A percentile compares a stretch with the other conserved stretches of the same genome.
Evolutionary conservation across 1,140 invertebrate genomes (phyloP).

Genomic region (Babylonia areolata): DNA sequence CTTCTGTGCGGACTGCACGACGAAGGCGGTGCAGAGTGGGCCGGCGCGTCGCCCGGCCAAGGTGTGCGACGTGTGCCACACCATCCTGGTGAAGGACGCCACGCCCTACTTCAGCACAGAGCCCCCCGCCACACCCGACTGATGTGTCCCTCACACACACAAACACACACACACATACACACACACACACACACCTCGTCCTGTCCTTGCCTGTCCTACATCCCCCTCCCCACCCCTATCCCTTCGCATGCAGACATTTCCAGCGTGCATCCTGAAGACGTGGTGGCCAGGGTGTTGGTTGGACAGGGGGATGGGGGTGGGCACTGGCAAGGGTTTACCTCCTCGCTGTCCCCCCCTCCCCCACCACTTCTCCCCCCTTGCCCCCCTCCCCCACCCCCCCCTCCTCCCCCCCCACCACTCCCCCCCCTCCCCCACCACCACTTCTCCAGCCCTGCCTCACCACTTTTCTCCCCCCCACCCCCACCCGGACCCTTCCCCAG

Average conservation of each 20-base stretch:
- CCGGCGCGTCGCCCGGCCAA: slow-evolving; percentile 88
- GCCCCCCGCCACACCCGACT: slow-evolving; percentile 83
- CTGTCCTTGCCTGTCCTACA: background rate
- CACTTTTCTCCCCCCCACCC: background rate
- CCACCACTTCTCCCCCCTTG: background rate
- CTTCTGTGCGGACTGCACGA: slow-evolving; percentile 91
- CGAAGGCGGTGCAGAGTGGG: slow-evolving; percentile 89
- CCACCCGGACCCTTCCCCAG: too few relatives aligned
- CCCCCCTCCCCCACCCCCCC: background rate
- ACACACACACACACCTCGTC: background rate
- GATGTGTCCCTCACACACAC: background rate
- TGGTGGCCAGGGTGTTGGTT: background rate
- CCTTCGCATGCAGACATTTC: background rate
- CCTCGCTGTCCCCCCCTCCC: background rate
- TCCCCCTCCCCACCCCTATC: background rate
- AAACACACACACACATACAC: background rate
- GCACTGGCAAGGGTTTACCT: background rate
- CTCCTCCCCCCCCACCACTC: background rate
- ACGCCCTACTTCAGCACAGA: slow-evolving; percentile 96
- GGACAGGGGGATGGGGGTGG: background rate
- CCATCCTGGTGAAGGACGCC: slow-evolving; percentile 92
- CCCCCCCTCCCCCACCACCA: background rate
- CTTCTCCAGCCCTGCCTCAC: background rate
- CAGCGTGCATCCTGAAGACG: background rate
- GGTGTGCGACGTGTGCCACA: slow-evolving; percentile 98